These are phyloP conservation scores for Pardalotus punctatus DNA, from an alignment of 2,113 vertebrate species.

Conservation along the genomic window DNA sequence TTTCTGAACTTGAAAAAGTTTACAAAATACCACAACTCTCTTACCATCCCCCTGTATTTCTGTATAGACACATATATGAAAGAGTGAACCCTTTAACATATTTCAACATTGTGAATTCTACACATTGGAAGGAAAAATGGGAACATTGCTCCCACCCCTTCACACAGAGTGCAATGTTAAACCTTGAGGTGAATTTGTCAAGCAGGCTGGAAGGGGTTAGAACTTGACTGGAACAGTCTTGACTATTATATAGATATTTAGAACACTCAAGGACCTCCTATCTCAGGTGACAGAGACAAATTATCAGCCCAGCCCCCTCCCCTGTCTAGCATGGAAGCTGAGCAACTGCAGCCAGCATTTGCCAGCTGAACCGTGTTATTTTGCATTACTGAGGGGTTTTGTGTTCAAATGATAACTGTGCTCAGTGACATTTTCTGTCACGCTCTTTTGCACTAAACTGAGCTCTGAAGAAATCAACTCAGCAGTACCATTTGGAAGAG, in stretches of 20 bases:
- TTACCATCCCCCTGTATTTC: background rate
- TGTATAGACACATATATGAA: background rate
- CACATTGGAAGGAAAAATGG: background rate
- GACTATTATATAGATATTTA: background rate
- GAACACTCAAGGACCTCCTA: background rate
- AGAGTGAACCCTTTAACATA: background rate
- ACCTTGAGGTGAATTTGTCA: background rate
- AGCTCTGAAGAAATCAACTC: constrained; percentile 14
- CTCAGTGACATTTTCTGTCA: background rate
- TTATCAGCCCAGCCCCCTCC: background rate
- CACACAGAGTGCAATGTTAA: background rate
- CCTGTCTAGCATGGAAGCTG: background rate
- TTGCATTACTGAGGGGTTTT: background rate
- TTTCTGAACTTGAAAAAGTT: background rate
- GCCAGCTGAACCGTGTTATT: background rate
- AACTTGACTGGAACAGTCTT: background rate
- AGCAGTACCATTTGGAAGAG: background rate
- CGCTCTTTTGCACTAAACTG: background rate
- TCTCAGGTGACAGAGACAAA: background rate
- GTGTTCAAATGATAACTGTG: background rate
- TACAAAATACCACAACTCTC: background rate
- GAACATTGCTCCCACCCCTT: background rate
- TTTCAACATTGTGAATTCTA: background rate
- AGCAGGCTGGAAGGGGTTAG: background rate
- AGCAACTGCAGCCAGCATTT: background rate